A percentile compares a stretch with the other conserved stretches of the same genome.
These are phyloP conservation scores for Pagrus major DNA, from an alignment of 2,113 vertebrate genomes.

Conservation along the genomic window DNA sequence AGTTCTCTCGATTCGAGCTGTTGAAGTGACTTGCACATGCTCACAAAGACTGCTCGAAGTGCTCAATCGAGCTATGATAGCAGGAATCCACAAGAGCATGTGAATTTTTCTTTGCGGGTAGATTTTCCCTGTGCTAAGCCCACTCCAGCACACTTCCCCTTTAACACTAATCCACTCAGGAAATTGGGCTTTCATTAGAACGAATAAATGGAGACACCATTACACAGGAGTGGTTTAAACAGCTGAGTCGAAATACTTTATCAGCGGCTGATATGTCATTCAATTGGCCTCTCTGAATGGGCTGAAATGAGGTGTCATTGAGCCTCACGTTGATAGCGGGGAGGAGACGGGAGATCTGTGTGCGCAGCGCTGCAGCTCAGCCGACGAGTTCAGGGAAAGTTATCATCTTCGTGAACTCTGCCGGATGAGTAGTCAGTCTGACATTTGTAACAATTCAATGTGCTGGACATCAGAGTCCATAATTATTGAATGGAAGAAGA, in stretches of 20 bases:
- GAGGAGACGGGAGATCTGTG: slow-evolving; percentile 34
- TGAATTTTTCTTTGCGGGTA: slow-evolving; percentile 22
- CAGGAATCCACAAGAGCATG: slow-evolving; percentile 30
- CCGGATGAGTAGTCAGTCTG: neutral
- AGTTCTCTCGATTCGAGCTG: slow-evolving; percentile 14
- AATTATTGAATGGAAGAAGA: neutral
- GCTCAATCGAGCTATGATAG: slow-evolving; percentile 10
- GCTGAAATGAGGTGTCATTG: slow-evolving; percentile 65
- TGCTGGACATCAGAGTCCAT: neutral
- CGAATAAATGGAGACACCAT: slow-evolving; percentile 62
- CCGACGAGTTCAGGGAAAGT: slow-evolving; percentile 45
- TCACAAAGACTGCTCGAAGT: slow-evolving; percentile 26
- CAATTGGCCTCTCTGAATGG: slow-evolving; percentile 67
- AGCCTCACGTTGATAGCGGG: slow-evolving; percentile 43
- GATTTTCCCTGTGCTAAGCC: slow-evolving; percentile 41
- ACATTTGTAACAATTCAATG: slow-evolving; percentile 27
- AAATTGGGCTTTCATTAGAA: slow-evolving; percentile 63
- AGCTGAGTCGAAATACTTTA: slow-evolving; percentile 69
- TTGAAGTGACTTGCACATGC: slow-evolving; percentile 27
- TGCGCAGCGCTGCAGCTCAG: slow-evolving; percentile 25
- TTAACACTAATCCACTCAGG: slow-evolving; percentile 72
- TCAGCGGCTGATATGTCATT: slow-evolving; percentile 60
- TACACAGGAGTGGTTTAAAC: slow-evolving; percentile 70
- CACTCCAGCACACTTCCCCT: slow-evolving; percentile 47
- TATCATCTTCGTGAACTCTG: slow-evolving; percentile 48